A percentile compares a stretch with the other conserved stretches of the same genome.
Conservation (phyloP, 92 coral and sea anemone genomes). For the Diadumene lineata region DNA sequence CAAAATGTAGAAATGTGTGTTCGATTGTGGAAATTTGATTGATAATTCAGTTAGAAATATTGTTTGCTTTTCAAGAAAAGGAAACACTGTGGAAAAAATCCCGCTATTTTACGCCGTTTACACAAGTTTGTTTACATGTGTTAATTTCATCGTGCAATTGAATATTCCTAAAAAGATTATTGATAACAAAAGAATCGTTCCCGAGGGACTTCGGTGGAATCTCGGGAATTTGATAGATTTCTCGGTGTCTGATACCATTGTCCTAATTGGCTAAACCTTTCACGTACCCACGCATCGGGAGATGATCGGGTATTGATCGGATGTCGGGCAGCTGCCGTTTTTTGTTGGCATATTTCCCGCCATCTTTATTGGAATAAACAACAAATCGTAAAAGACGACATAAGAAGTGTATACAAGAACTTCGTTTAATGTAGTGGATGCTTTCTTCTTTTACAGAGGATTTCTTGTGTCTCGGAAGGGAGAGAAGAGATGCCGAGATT, state of each 20-base stretch:
- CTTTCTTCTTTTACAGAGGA: conserved; percentile 26
- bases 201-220: conserved; percentile 31
- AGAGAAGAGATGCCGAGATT: conserved; percentile 31
- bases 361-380: conserved; percentile 30
- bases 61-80: neutral
- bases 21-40: neutral
- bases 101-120: conserved; percentile 4
- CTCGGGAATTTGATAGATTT: conserved; percentile 18
- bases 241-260: conserved; percentile 7
- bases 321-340: conserved; percentile 25
- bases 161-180: conserved; percentile 9
- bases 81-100: neutral
- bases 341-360: conserved; percentile 33
- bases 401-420: conserved; percentile 6
- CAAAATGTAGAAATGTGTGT: neutral
- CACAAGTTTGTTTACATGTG: conserved; percentile 33
- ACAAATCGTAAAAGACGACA: conserved; percentile 33
- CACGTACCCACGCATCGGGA: conserved; percentile 20
- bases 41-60: neutral
- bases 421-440: conserved; percentile 22
- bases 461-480: conserved; percentile 23
- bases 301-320: conserved; percentile 23
- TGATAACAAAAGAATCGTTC: conserved; percentile 4
- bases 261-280: conserved; percentile 10
- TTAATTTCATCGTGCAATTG: conserved; percentile 10